A percentile compares a stretch with the other conserved stretches of the same genome.
Conservation (phyloP, 2,888 invertebrate genomes). For the Blera fallax region DNA sequence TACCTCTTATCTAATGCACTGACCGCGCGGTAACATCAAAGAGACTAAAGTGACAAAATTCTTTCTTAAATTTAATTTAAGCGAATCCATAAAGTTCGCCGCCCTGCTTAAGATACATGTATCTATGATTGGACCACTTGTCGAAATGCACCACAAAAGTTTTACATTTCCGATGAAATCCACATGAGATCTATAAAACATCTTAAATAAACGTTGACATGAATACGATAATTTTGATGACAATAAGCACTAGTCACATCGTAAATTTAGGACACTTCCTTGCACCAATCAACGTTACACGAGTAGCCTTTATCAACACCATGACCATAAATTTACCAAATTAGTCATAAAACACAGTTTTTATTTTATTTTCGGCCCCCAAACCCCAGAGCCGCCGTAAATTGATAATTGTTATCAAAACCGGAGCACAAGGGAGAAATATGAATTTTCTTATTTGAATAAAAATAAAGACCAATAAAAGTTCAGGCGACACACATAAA, state of each 20-base stretch:
- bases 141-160: neutral
- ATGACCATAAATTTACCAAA: conserved; percentile 36
- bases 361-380: conserved; percentile 1
- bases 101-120: neutral
- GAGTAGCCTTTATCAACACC: conserved; percentile 1
- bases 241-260: conserved; percentile 3
- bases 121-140: neutral
- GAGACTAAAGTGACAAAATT: no score
- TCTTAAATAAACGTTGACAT: conserved; percentile 14
- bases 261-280: conserved; percentile 10
- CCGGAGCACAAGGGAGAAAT: neutral
- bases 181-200: conserved; percentile 14
- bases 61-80: no score
- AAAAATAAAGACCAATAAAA: conserved; percentile 24
- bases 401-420: conserved; percentile 51
- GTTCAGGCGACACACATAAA: neutral
- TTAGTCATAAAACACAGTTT: conserved; percentile 40
- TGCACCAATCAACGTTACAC: conserved; percentile 15
- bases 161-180: neutral
- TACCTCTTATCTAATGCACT: no score
- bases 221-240: conserved; percentile 28
- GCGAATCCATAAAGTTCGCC: no score
- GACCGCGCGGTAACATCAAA: no score
- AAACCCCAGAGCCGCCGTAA: neutral
- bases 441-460: neutral